Percentiles rank a stretch among this genome's conserved stretches.
These are phyloP conservation scores for Calliphora vicina DNA, from an alignment of 1,140 invertebrate species.

Conservation along the genomic window DNA sequence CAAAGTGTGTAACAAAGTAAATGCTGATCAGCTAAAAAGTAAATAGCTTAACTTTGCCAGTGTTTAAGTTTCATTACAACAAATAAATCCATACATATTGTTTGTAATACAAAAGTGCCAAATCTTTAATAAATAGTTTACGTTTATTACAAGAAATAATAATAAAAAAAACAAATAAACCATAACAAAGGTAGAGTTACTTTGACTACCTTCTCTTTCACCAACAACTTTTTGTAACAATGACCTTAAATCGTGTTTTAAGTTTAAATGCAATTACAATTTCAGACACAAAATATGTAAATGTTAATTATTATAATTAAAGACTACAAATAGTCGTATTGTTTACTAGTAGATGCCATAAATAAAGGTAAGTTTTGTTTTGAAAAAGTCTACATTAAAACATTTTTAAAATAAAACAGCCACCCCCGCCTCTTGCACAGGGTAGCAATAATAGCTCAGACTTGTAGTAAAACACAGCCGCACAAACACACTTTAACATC, in stretches of 20 bases:
- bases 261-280: background rate
- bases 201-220: too few relatives aligned
- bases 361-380: background rate
- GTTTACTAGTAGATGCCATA: background rate
- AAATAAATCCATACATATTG: too few relatives aligned
- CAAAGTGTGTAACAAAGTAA: too few relatives aligned
- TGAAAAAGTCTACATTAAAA: background rate
- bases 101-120: background rate
- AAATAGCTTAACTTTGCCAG: background rate
- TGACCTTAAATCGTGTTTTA: background rate
- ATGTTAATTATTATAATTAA: background rate
- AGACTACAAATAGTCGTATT: background rate
- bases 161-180: background rate
- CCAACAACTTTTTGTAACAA: background rate
- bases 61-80: background rate
- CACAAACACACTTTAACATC: background rate
- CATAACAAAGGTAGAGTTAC: background rate
- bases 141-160: too few relatives aligned
- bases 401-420: background rate
- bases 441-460: background rate
- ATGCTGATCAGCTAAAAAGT: background rate
- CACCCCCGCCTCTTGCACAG: background rate
- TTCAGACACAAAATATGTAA: background rate
- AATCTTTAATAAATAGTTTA: background rate
- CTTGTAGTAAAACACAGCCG: background rate